Evolutionary conservation across 2,113 vertebrate species (phyloP), one percentile per base, ranked within the genome.

Genomic region (Ardeotis arabs): DNA sequence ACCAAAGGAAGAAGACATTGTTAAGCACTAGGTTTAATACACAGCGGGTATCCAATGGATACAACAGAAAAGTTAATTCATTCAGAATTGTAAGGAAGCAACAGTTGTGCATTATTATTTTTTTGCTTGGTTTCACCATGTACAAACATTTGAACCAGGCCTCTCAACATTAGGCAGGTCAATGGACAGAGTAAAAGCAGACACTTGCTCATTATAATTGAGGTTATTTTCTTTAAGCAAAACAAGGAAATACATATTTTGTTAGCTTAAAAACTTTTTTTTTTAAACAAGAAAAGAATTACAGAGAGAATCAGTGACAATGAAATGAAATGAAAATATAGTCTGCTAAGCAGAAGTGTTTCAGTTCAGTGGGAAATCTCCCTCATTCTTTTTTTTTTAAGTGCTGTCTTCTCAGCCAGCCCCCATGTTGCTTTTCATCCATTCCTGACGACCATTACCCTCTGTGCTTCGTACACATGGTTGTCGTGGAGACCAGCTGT

Each of bases 41-140:
- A 94, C 92, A 94, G 84, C 3, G 3, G 83, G 95, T 95, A 96
- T 96, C 93, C 95, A 94, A 94, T 6, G 93, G 97, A 95, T 95
- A 97, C 92, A 92, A 96, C 87, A 81, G 82, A 93, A 93, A 95
- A 96, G 78, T 93, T 89, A 94, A 96, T 95, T 94, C 94, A 60
- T 94, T 96, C 92, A 93, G 96, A 96, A 96, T 93, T 93, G 92
- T 94, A 96, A 92, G 93, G 89, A 89, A 96, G 77, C 90, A 90
- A 91, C 78, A 81, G 44, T 93, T 95, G 95, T 87, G 86, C 80
- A 91, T 96, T 74, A n/a, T 55, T 39, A 11, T 62, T 24, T 9
- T 86, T 96, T 95, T 82, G 52, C 91, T 94, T 45, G 63, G 84
- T 92, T 96, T 95, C 75, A 93, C 74, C 78, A 56, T 35, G 72